Evolutionary conservation across 2,888 invertebrate genomes (phyloP).

Genomic region (Elegia similella): DNA sequence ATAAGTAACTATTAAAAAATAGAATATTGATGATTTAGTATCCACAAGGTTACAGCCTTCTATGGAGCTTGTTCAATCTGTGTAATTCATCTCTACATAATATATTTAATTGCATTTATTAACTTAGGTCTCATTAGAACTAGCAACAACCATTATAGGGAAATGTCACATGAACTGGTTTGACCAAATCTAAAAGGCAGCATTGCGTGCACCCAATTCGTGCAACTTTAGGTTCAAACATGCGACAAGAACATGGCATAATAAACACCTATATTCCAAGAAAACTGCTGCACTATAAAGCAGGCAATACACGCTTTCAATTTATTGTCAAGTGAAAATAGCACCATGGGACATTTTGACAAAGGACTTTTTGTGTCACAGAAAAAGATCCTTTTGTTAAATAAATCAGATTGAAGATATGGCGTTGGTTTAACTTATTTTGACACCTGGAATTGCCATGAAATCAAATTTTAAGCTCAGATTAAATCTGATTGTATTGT

Average conservation of each 20-base stretch:
- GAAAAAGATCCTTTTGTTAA: not conserved
- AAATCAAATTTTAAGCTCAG: constrained; percentile 38
- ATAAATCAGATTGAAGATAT: constrained; percentile 8
- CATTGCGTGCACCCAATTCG: too few relatives aligned
- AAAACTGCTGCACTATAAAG: not conserved
- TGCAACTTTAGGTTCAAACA: too few relatives aligned
- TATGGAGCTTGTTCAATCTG: too few relatives aligned
- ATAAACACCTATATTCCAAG: constrained; percentile 6
- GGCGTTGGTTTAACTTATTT: constrained; percentile 30
- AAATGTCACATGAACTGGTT: too few relatives aligned
- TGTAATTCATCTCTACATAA: too few relatives aligned
- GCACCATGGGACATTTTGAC: not conserved
- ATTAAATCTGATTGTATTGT: not conserved
- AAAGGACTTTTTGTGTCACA: constrained; percentile 10
- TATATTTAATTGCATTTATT: too few relatives aligned
- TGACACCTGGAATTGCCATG: constrained; percentile 43
- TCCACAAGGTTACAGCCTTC: too few relatives aligned
- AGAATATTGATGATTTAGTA: too few relatives aligned
- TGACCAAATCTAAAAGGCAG: too few relatives aligned
- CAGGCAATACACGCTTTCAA: not conserved
- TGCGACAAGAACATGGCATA: not conserved
- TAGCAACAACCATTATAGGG: too few relatives aligned
- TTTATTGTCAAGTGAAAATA: not conserved
- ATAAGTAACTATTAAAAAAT: too few relatives aligned
- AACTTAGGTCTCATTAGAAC: too few relatives aligned